These are phyloP conservation scores for Thaumetopoea pityocampa DNA, from an alignment of 1,140 invertebrate genomes.

Conservation along the genomic window DNA sequence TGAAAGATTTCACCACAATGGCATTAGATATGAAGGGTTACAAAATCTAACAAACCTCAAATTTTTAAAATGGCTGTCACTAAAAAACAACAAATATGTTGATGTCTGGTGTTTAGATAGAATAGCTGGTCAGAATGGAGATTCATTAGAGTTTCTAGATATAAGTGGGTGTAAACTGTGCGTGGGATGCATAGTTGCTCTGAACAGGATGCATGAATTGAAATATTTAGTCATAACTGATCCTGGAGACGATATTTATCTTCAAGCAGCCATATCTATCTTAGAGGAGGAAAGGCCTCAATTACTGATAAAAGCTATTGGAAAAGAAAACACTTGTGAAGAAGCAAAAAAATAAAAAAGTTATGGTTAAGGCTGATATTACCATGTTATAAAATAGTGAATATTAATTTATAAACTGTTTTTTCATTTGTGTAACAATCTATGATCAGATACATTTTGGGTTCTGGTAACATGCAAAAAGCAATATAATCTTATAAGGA, in stretches of 20 bases:
- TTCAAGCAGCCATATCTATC: conserved; percentile 55
- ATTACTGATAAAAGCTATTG: conserved; percentile 50
- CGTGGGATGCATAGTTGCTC: conserved; percentile 45
- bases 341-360: conserved; percentile 11
- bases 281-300: conserved; percentile 57
- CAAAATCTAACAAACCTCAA: conserved; percentile 50
- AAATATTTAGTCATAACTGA: conserved; percentile 55
- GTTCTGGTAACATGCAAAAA: no score
- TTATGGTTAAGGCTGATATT: no score
- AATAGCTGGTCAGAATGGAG: conserved; percentile 51
- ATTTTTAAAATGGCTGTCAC: conserved; percentile 62
- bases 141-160: conserved; percentile 60
- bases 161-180: conserved; percentile 55
- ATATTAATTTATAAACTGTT: background rate
- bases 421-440: conserved; percentile 2
- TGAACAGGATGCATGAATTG: conserved; percentile 53
- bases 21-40: conserved; percentile 66
- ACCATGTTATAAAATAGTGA: no score
- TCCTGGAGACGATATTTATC: conserved; percentile 48
- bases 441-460: conserved; percentile 2
- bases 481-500: no score
- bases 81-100: conserved; percentile 57
- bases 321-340: conserved; percentile 10
- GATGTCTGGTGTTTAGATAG: conserved; percentile 71
- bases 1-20: conserved; percentile 51